These are phyloP conservation scores for Capreolus pygargus DNA, from an alignment of 2,113 vertebrate genomes.

Conservation along the genomic window DNA sequence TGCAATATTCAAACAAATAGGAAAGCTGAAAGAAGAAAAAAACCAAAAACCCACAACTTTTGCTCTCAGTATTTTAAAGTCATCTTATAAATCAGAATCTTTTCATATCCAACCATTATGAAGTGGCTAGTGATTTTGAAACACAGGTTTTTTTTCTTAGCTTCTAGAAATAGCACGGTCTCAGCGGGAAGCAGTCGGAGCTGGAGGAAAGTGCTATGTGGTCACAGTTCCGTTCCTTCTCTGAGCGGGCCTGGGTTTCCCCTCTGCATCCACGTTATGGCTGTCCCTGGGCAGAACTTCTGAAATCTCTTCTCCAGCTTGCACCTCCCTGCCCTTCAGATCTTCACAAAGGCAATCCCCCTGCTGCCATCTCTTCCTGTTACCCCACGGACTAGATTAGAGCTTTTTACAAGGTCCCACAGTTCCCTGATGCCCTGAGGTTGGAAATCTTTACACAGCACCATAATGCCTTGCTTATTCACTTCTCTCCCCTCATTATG, in stretches of 20 bases:
- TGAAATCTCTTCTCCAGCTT: neutral
- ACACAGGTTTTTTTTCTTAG: neutral
- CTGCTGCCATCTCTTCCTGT: neutral
- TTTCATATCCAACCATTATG: neutral
- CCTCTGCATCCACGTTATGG: neutral
- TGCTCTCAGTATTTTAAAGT: neutral
- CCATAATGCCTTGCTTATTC: fast-evolving
- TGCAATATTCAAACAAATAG: neutral
- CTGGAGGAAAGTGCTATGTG: neutral
- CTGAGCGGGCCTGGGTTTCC: neutral
- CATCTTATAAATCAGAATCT: neutral
- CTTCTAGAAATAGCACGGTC: neutral
- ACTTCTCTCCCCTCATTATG: neutral
- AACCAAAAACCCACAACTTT: neutral
- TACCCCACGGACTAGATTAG: neutral
- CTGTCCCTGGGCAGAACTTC: neutral
- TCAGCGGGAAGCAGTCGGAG: neutral
- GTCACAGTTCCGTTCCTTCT: neutral
- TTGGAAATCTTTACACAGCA: neutral
- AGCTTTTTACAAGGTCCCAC: fast-evolving
- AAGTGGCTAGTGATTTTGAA: neutral
- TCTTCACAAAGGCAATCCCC: fast-evolving
- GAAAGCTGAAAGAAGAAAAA: neutral
- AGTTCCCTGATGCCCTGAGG: neutral
- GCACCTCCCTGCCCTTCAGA: neutral